Base-by-base conservation (phyloP, 2,797 vertebrate species). In the Lagorchestes hirsutus region DNA sequence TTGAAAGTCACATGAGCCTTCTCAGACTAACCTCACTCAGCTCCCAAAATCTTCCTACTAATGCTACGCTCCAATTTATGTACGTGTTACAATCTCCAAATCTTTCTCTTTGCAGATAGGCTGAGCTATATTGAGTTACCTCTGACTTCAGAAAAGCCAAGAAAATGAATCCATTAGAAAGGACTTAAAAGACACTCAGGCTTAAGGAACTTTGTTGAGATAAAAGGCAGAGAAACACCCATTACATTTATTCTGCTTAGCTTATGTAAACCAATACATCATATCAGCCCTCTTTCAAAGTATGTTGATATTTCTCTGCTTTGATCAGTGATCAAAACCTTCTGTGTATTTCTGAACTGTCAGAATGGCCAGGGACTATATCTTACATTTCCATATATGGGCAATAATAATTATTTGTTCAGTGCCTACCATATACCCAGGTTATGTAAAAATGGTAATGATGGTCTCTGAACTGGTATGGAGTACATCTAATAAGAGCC, bases 231-330 rank as follows among this genome's bases (percentile, higher is more conserved):
- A 92, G 55, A 91, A 62, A 57, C 52, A 29, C 87, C 56, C 52
- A 59, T 16, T 74, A 31, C 11, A 31, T 56, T 90, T 91, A 74
- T 40, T 91, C 55, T 93, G 1, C 59, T n/a, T 59, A 93, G 54
- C 40, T 55, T 82, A 82, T 93, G 55, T 93, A 13, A 67, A n/a
- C 22, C 52, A 90, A 46, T 50, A 18, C 11, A 91, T 94, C 34
- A 50, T 56, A 92, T 54, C 58, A 58, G 10, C 58, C 56, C 10
- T 94, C 50, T 55, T 24, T 93, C 40, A 46, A 0, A 31, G 56
- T 95, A 58, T 62, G 18, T 54, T 94, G 74, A 74, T 57, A 16
- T 55, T 93, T 52, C n/a, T 92, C 90, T 96, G 24, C 52, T 95
- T 92, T 62, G 28, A 50, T 74, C 24, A 95, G 40, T 82, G 55